These are phyloP conservation scores for Drosophila algonquin DNA, from an alignment of 2,888 invertebrate genomes.

Conservation along the genomic window DNA sequence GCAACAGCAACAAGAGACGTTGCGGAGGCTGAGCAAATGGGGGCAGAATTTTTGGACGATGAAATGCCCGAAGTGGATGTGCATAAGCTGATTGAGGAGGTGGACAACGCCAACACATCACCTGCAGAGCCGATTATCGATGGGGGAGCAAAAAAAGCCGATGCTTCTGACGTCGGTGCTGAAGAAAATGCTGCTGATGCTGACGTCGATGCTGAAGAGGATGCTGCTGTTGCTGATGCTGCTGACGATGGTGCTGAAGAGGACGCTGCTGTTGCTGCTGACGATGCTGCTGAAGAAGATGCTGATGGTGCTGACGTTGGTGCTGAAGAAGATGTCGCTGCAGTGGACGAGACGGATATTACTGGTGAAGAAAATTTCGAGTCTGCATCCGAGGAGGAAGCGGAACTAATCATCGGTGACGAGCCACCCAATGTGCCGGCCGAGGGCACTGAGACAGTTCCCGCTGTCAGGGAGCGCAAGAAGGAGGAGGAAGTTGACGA, in stretches of 20 bases:
- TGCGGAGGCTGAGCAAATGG: slow-evolving; percentile 47
- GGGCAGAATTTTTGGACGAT: slow-evolving; percentile 63
- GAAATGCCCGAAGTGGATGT: slow-evolving; percentile 46
- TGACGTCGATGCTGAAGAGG: slow-evolving; percentile 1
- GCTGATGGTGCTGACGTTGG: slow-evolving; percentile 12
- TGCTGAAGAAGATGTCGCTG: slow-evolving; percentile 6
- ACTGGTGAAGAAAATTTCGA: slow-evolving; percentile 33
- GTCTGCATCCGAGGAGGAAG: slow-evolving; percentile 49
- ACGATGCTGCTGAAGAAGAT: slow-evolving; percentile 27
- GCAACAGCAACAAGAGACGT: not conserved
- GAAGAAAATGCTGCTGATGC: slow-evolving; percentile 21
- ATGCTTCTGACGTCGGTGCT: slow-evolving; percentile 22
- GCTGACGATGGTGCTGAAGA: not conserved
- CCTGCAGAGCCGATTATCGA: slow-evolving; percentile 13
- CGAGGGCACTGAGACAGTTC: slow-evolving; percentile 1
- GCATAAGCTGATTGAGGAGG: slow-evolving; percentile 18
- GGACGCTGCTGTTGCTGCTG: not conserved
- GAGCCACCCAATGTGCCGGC: slow-evolving; percentile 47
- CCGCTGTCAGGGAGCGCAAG: slow-evolving; percentile 44
- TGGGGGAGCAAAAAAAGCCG: slow-evolving; percentile 15
- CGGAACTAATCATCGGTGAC: slow-evolving; percentile 62
- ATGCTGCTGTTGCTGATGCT: not conserved
- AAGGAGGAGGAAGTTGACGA: slow-evolving; percentile 76
- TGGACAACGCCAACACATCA: not conserved
- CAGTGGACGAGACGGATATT: slow-evolving; percentile 5